Conservation (phyloP, 2,113 vertebrate genomes). For the Acinonyx jubatus region DNA sequence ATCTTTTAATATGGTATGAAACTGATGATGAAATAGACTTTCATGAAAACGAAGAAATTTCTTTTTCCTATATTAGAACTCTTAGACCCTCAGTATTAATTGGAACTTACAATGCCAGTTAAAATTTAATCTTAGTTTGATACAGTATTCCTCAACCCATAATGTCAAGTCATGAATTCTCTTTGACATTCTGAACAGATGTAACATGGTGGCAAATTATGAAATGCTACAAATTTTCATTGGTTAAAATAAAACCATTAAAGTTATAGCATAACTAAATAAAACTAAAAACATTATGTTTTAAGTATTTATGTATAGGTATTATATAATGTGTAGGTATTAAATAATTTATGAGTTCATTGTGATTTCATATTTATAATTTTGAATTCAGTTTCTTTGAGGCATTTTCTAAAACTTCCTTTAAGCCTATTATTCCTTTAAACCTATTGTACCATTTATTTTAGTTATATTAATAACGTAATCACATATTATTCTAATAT, state of each 20-base stretch:
- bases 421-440: background rate
- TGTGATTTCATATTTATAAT: background rate
- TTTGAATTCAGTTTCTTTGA: background rate
- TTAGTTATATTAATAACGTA: background rate
- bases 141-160: background rate
- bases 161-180: background rate
- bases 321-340: background rate
- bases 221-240: background rate
- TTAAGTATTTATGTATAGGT: background rate
- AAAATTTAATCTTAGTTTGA: background rate
- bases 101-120: background rate
- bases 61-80: background rate
- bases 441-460: background rate
- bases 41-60: background rate
- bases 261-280: background rate
- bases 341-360: background rate
- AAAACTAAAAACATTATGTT: background rate
- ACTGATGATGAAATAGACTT: background rate
- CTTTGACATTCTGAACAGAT: background rate
- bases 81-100: background rate
- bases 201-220: background rate
- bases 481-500: background rate
- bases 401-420: background rate
- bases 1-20: background rate
- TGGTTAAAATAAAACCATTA: background rate